Conservation (phyloP, 2,797 vertebrate genomes). For the Synanceia verrucosa region DNA sequence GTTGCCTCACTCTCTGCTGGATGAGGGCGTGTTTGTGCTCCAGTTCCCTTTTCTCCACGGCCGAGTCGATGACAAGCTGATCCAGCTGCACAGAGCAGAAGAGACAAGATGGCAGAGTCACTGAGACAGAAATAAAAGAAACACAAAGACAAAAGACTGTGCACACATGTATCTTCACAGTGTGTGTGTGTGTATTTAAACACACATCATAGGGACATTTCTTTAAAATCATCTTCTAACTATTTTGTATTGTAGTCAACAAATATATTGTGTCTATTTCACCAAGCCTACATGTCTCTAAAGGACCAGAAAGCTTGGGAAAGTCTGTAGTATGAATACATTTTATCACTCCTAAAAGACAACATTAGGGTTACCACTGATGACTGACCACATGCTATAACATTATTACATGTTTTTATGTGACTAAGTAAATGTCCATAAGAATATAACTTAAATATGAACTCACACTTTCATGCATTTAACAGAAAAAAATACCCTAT, state of each 20-base stretch:
- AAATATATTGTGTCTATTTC: not conserved
- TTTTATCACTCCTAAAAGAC: not conserved
- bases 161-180: not conserved
- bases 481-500: not conserved
- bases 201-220: not conserved
- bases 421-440: not conserved
- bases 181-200: not conserved
- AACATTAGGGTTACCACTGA: not conserved
- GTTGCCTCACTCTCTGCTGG: conserved; percentile 91
- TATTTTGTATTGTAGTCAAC: not conserved
- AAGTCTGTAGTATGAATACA: not conserved
- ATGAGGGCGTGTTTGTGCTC: conserved; percentile 96
- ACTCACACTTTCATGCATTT: not conserved
- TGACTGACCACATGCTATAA: too few relatives aligned
- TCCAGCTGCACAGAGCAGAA: conserved; percentile 86
- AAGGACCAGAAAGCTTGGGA: not conserved
- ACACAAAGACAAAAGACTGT: not conserved
- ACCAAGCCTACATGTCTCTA: not conserved
- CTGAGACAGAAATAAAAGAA: not conserved
- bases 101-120: conserved; percentile 17
- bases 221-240: not conserved
- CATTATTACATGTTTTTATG: too few relatives aligned
- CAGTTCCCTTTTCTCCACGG: conserved; percentile 96
- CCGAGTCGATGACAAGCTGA: conserved; percentile 97
- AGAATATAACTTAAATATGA: not conserved